Conservation (phyloP, 2,888 invertebrate genomes). For the Drosophila siamana region DNA sequence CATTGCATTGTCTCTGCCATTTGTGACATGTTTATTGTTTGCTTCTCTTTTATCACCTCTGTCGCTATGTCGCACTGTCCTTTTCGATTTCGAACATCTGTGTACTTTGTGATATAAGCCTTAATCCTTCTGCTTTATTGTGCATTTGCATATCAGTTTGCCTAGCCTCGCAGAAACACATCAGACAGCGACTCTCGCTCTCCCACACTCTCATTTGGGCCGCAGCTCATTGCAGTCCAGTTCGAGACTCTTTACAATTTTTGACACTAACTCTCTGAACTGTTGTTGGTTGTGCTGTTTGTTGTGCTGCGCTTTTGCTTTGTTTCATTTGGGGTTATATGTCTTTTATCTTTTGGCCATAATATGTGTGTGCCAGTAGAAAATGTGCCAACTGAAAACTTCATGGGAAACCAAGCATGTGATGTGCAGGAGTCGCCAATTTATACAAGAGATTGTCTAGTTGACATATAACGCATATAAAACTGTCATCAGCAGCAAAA, state of each 20-base stretch:
- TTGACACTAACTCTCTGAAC: conserved; percentile 43
- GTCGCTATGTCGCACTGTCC: too few relatives aligned
- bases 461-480: too few relatives aligned
- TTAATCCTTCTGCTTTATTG: conserved; percentile 76
- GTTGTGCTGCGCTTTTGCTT: conserved; percentile 21
- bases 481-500: too few relatives aligned
- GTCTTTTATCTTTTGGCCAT: conserved; percentile 32
- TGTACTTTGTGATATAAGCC: conserved; percentile 65
- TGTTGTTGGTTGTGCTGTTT: conserved; percentile 24
- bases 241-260: conserved; percentile 18
- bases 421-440: too few relatives aligned
- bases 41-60: conserved; percentile 8
- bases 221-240: conserved; percentile 5
- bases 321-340: conserved; percentile 39
- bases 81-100: conserved; percentile 7
- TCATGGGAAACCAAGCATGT: background rate
- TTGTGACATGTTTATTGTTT: conserved; percentile 58
- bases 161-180: conserved; percentile 20
- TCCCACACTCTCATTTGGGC: conserved; percentile 40
- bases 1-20: conserved; percentile 61
- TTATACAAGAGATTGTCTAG: too few relatives aligned
- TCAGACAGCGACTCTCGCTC: conserved; percentile 28
- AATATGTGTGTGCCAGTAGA: conserved; percentile 37
- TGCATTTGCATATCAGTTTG: conserved; percentile 71
- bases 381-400: conserved; percentile 25